Conservation (phyloP, 2,113 vertebrate species). For the Burhinus bistriatus region DNA sequence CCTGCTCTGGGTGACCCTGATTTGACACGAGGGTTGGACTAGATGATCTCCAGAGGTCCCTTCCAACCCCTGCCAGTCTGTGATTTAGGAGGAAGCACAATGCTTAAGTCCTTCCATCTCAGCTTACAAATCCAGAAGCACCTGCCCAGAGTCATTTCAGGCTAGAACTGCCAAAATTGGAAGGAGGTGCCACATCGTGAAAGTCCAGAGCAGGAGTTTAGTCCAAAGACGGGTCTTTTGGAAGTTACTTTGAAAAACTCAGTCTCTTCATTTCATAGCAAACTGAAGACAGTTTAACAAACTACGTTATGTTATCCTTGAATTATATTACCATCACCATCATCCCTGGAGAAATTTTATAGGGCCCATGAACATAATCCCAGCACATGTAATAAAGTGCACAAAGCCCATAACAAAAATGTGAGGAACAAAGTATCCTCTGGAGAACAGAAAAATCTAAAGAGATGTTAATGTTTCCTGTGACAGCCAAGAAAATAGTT, state of each 20-base stretch:
- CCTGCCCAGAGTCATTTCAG: not conserved
- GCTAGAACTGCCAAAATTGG: not conserved
- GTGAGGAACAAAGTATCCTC: not conserved
- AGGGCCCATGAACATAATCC: not conserved
- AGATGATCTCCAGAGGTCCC: too few relatives aligned
- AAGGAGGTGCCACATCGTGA: fast-evolving
- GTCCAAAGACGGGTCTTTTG: not conserved
- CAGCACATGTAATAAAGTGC: not conserved
- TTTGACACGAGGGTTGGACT: too few relatives aligned
- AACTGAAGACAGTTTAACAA: not conserved
- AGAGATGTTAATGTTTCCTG: not conserved
- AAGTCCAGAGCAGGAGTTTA: too few relatives aligned
- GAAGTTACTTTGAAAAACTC: not conserved
- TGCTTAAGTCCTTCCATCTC: not conserved
- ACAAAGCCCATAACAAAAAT: not conserved
- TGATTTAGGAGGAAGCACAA: not conserved
- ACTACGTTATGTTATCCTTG: not conserved
- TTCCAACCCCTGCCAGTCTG: too few relatives aligned
- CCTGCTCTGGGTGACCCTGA: too few relatives aligned
- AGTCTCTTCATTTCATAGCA: not conserved
- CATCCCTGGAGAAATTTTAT: not conserved
- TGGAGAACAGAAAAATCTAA: not conserved
- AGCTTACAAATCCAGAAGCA: not conserved
- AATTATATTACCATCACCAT: too few relatives aligned
- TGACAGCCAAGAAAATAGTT: not conserved